Evolutionary conservation across 1,140 invertebrate genomes (phyloP), one percentile per base, ranked within the genome.

Genomic region (Drosophila lacertosa): DNA sequence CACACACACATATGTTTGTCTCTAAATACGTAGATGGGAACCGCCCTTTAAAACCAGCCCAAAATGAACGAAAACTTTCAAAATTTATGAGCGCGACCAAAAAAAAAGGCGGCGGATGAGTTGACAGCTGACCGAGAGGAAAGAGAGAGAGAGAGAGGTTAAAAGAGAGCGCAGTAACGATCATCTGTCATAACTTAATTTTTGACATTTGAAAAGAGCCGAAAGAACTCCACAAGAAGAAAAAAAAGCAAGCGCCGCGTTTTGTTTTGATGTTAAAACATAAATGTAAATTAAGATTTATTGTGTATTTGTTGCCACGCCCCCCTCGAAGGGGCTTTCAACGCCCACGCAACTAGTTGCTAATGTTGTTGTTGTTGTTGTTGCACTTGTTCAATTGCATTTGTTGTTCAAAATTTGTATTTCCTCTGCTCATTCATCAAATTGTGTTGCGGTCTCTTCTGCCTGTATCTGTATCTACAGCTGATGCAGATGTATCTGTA

Each of bases 131-230:
- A 76, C 77, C 57, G 64, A 58, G 22, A 22, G 20, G 39, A 44
- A 10, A 45, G 1, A 3, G 33, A 20, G 11, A 48, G 29, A 40
- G 45, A 16, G 33, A 59, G 3, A 26, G 42, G 16, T 20, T 44
- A 33, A 7, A 22, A 10, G 18, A 37, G n/a, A 5, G 1, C 5
- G n/a, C n/a, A n/a, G n/a, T 10, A 39, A 3, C 18, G 39, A 45
- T 74, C 78, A 83, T 82, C 78, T 78, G 79, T 83, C 79, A 83
- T 83, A 83, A 84, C 80, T 84, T 84, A 75, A 84, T 84, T 83
- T 83, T 54, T 84, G 79, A 83, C 80, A 79, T 71, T 64, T 84
- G 80, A 78, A 83, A 66, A 66, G 65, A 83, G 64, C 44, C 65
- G 45, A 20, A 51, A 22, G 35, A 33, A 11, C 42, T 11, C 22